Percentiles rank a stretch among this genome's conserved stretches.
Evolutionary conservation across 2,888 invertebrate genomes (phyloP).

Genomic region (Tribolium freemani): DNA sequence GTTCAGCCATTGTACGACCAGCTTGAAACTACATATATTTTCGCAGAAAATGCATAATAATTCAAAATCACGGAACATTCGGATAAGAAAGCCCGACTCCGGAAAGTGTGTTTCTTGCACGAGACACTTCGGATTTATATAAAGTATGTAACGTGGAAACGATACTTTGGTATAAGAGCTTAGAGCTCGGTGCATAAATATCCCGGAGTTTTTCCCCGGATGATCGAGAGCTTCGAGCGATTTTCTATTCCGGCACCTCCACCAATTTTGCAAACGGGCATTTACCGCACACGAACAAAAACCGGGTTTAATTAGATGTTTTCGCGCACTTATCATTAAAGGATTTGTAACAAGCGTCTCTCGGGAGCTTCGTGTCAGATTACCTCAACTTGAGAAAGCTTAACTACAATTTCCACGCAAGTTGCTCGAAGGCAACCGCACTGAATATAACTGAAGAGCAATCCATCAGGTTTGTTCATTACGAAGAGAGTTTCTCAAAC

Average conservation of each 20-base stretch:
- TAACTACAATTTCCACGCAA: constrained; percentile 20
- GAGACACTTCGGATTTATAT: constrained; percentile 24
- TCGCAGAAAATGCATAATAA: constrained; percentile 19
- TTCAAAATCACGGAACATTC: constrained; percentile 24
- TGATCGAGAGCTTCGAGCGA: not conserved
- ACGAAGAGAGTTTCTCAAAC: constrained; percentile 22
- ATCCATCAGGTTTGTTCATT: constrained; percentile 35
- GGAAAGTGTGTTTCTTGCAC: not conserved
- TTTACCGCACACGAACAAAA: not conserved
- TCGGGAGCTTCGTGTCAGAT: not conserved
- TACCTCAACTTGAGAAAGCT: constrained; percentile 8
- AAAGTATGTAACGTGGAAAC: constrained; percentile 8
- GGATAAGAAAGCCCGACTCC: not conserved
- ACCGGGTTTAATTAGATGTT: not conserved
- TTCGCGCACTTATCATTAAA: not conserved
- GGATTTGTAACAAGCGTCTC: not conserved
- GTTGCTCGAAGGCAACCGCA: constrained; percentile 22
- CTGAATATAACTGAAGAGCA: constrained; percentile 14
- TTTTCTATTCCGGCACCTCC: not conserved
- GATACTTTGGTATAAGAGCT: constrained; percentile 5
- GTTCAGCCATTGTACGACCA: constrained; percentile 26
- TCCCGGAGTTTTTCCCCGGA: not conserved
- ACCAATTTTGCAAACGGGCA: not conserved
- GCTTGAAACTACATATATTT: constrained; percentile 26
- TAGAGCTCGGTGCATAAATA: not conserved